A percentile compares a stretch with the other conserved stretches of the same genome.
phyloP scores from a whole-genome alignment of 2,113 vertebrate genomes.

The Notiomystis cincta region DNA sequence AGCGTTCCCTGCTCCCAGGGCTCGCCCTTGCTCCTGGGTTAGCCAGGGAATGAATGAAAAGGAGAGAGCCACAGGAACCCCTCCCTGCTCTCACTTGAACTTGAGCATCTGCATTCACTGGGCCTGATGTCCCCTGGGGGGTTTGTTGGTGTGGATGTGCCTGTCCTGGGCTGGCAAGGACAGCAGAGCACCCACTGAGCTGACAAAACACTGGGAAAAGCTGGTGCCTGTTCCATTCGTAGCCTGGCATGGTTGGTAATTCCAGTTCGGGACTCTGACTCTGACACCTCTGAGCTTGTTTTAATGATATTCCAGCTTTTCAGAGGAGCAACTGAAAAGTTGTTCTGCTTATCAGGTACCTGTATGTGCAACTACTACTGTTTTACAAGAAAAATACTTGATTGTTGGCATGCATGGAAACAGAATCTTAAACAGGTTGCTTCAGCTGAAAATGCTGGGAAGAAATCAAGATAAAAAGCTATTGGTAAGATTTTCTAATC shows the following conservation, averaged over 20 bases:
- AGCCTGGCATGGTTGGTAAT: background rate
- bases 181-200: fast-evolving
- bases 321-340: background rate
- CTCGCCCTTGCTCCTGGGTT: background rate
- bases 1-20: background rate
- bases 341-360: background rate
- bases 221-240: fast-evolving
- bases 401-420: background rate
- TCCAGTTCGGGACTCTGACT: background rate
- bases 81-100: background rate
- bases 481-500: background rate
- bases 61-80: background rate
- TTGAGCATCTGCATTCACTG: background rate
- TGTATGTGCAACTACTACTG: background rate
- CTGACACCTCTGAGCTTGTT: background rate
- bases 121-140: background rate
- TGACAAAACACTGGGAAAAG: background rate
- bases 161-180: background rate
- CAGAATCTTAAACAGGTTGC: background rate
- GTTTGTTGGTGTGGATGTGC: fast-evolving
- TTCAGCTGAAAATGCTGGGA: background rate
- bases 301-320: background rate
- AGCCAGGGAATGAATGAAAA: background rate
- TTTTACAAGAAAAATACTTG: background rate
- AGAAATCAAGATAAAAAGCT: background rate